Percentiles rank a stretch among this genome's conserved stretches.
Evolutionary conservation across 2,888 invertebrate genomes (phyloP).

Genomic region (Ctenicera cuprea): DNA sequence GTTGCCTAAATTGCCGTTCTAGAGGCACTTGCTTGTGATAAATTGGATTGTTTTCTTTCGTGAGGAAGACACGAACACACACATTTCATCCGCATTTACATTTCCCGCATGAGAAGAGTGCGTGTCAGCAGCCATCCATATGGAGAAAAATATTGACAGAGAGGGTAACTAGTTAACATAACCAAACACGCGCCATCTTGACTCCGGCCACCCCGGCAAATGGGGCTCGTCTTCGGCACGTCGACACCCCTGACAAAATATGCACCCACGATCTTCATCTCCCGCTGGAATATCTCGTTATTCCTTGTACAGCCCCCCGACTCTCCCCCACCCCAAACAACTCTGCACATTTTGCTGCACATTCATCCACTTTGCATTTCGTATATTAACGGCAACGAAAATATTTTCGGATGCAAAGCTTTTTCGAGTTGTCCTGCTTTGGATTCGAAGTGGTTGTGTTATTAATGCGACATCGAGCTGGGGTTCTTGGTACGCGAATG

Average conservation of each 20-base stretch:
- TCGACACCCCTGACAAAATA: conserved; percentile 55
- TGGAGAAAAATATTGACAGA: conserved; percentile 65
- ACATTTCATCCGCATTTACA: conserved; percentile 57
- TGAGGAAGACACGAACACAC: conserved; percentile 50
- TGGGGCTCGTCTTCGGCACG: conserved; percentile 61
- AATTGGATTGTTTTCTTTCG: conserved; percentile 54
- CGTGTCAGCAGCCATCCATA: conserved; percentile 60
- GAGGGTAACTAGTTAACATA: conserved; percentile 65
- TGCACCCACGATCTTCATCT: conserved; percentile 51
- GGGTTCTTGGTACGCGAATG: conserved; percentile 60
- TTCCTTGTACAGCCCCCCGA: conserved; percentile 24
- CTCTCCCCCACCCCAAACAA: not conserved
- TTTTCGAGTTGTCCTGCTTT: conserved; percentile 26
- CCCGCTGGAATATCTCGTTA: conserved; percentile 47
- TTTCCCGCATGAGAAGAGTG: conserved; percentile 55
- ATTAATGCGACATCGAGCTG: conserved; percentile 49
- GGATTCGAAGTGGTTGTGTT: conserved; percentile 45
- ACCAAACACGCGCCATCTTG: conserved; percentile 66
- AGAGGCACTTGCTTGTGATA: conserved; percentile 51
- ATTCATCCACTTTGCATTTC: conserved; percentile 34
- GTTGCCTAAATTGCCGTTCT: conserved; percentile 46
- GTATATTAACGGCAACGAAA: conserved; percentile 16
- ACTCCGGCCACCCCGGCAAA: conserved; percentile 58
- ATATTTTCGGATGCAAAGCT: conserved; percentile 1
- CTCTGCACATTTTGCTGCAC: conserved; percentile 38